Percentiles rank a stretch among this genome's conserved stretches.
Conservation (phyloP, 2,113 vertebrate genomes). For the Vidua chalybeata region DNA sequence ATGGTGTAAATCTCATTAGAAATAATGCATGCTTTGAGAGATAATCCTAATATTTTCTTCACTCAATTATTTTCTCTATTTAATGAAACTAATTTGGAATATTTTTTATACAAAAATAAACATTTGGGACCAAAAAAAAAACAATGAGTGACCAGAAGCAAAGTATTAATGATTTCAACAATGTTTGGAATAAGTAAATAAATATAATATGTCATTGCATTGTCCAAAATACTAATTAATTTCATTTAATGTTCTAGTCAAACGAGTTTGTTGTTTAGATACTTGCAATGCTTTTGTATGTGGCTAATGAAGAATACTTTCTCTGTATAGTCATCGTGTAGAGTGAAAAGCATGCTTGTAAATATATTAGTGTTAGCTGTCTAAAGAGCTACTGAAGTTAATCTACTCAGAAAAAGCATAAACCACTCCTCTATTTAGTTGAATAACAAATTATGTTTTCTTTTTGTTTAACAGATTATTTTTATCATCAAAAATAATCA, state of each 20-base stretch:
- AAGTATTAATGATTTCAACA: neutral
- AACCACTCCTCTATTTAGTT: neutral
- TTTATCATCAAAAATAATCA: neutral
- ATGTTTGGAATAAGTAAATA: neutral
- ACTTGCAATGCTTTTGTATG: neutral
- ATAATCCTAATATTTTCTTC: constrained; percentile 20
- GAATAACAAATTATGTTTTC: neutral
- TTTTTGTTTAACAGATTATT: neutral
- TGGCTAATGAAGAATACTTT: neutral
- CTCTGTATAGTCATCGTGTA: neutral
- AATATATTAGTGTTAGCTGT: neutral
- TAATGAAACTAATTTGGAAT: constrained; percentile 33
- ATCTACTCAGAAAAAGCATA: neutral
- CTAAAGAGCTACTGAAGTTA: neutral
- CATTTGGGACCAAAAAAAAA: rapidly evolving
- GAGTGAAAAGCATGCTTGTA: neutral
- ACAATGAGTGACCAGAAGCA: neutral
- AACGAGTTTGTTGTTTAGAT: neutral
- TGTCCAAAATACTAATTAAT: neutral
- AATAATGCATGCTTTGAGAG: neutral
- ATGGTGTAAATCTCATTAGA: neutral
- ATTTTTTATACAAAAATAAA: neutral
- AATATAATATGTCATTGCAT: neutral
- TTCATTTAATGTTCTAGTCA: neutral
- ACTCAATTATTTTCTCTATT: neutral